Evolutionary conservation across 2,113 vertebrate genomes (phyloP).

Genomic region (Stigmatopora argus): DNA sequence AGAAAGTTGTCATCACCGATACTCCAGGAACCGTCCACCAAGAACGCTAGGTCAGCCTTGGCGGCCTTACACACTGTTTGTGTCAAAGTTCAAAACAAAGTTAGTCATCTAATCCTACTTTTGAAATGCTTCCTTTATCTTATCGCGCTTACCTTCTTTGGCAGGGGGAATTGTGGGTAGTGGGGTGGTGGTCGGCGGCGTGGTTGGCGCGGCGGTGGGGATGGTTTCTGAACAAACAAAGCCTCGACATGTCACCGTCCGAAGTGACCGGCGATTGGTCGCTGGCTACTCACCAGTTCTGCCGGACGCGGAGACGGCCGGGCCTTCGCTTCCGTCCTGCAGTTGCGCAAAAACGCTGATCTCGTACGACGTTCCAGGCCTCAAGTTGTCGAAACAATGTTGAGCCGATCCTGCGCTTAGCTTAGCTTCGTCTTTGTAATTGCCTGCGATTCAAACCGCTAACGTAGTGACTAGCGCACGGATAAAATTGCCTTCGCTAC

Average conservation of each 20-base stretch:
- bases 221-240: conserved; percentile 62
- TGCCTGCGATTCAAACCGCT: conserved; percentile 64
- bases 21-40: conserved; percentile 97
- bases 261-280: background rate
- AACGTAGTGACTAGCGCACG: too few relatives aligned
- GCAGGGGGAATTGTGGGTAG: conserved; percentile 81
- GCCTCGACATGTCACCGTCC: too few relatives aligned
- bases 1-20: conserved; percentile 96
- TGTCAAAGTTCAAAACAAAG: background rate
- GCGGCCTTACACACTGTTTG: conserved; percentile 84
- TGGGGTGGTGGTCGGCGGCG: conserved; percentile 71
- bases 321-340: conserved; percentile 81
- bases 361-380: conserved; percentile 79
- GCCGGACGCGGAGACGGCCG: conserved; percentile 73
- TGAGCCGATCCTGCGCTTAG: conserved; percentile 75
- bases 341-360: conserved; percentile 82
- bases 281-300: conserved; percentile 76
- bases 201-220: conserved; percentile 75
- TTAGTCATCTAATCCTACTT: too few relatives aligned
- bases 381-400: conserved; percentile 87
- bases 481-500: too few relatives aligned
- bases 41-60: conserved; percentile 89
- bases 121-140: too few relatives aligned
- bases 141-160: conserved; percentile 75
- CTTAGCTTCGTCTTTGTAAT: conserved; percentile 76